phyloP scores from a whole-genome alignment of 2,113 vertebrate species.

The Corynorhinus townsendii region DNA sequence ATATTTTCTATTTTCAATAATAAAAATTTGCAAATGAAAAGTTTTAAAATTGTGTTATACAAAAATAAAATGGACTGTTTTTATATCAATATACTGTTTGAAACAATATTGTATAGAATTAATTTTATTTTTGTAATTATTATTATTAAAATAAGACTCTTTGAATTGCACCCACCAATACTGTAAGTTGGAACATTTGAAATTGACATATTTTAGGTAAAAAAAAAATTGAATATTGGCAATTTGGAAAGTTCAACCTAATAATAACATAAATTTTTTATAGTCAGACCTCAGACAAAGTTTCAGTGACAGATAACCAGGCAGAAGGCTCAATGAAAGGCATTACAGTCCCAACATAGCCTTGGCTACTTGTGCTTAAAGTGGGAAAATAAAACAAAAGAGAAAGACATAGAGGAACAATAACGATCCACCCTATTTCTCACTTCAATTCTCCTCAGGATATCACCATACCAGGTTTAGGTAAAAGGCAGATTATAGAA shows the following conservation, averaged over 20 bases:
- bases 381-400: not conserved
- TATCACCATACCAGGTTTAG: not conserved
- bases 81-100: not conserved
- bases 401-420: not conserved
- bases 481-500: not conserved
- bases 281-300: not conserved
- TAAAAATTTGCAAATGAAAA: not conserved
- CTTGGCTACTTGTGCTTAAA: not conserved
- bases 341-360: not conserved
- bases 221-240: not conserved
- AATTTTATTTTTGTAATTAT: not conserved
- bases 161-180: not conserved
- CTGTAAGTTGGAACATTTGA: not conserved
- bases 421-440: not conserved
- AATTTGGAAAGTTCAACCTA: not conserved
- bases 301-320: not conserved
- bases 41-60: not conserved
- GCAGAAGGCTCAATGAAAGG: not conserved
- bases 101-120: not conserved
- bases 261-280: not conserved
- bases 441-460: not conserved
- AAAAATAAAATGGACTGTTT: not conserved
- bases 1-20: not conserved
- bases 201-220: not conserved
- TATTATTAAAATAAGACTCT: not conserved